Conservation (phyloP, 2,113 vertebrate genomes). For the Paedocypris sp. region DNA sequence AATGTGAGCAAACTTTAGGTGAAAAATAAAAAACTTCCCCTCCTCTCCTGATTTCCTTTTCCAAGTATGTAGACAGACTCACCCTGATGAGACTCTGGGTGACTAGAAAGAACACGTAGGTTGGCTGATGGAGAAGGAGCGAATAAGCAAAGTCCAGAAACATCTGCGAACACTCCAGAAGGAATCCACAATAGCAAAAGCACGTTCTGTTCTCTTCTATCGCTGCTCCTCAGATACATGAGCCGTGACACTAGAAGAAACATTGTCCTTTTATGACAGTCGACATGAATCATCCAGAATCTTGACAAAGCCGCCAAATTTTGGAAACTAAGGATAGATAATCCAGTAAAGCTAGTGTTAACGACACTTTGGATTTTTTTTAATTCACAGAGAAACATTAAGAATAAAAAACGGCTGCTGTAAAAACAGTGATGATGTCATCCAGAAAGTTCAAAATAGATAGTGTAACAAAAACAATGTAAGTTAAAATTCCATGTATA, state of each 20-base stretch:
- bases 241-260: background rate
- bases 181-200: slow-evolving; percentile 48
- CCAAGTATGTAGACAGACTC: background rate
- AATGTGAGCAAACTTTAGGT: slow-evolving; percentile 27
- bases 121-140: slow-evolving; percentile 15
- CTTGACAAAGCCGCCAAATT: no score
- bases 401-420: no score
- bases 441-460: no score
- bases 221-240: slow-evolving; percentile 1
- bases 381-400: no score
- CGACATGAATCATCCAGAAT: background rate
- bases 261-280: background rate
- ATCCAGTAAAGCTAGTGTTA: no score
- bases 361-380: no score
- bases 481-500: no score
- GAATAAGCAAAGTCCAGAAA: slow-evolving; percentile 11
- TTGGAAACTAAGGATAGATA: no score
- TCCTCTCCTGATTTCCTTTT: background rate
- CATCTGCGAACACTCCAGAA: slow-evolving; percentile 26
- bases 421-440: no score
- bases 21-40: background rate
- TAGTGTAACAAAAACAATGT: no score
- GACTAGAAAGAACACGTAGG: slow-evolving; percentile 12
- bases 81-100: background rate
- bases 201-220: slow-evolving; percentile 51